These are phyloP conservation scores for Plotosus lineatus DNA, from an alignment of 2,113 vertebrate species.

Conservation along the genomic window DNA sequence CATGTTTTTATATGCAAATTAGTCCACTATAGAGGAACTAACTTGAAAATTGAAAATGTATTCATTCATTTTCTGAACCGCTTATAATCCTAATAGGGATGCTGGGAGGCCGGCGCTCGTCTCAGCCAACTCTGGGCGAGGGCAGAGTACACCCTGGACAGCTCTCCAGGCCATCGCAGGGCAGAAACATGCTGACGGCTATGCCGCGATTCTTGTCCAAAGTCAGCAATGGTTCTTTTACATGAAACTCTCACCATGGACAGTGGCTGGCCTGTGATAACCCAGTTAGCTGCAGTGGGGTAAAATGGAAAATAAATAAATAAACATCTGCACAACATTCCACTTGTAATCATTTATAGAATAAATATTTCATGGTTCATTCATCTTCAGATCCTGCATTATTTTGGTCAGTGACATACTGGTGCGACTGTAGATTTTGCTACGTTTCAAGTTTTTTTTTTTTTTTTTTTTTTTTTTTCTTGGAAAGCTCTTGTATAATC, in stretches of 20 bases:
- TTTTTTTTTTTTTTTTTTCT: not conserved
- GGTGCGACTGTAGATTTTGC: not conserved
- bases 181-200: too few relatives aligned
- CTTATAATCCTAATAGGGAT: too few relatives aligned
- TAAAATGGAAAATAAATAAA: not conserved
- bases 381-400: not conserved
- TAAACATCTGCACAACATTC: not conserved
- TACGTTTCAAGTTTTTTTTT: not conserved
- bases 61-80: too few relatives aligned
- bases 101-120: too few relatives aligned
- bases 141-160: too few relatives aligned
- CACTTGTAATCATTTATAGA: not conserved
- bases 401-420: not conserved
- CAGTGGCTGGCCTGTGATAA: too few relatives aligned
- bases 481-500: not conserved
- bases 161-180: too few relatives aligned
- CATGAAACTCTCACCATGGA: too few relatives aligned
- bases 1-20: constrained; percentile 7
- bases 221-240: too few relatives aligned
- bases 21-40: not conserved
- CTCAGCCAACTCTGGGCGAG: too few relatives aligned
- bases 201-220: too few relatives aligned
- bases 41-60: not conserved
- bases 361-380: not conserved
- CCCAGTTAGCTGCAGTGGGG: too few relatives aligned